These are phyloP conservation scores for Drosophila aldrichi DNA, from an alignment of 2,888 invertebrate genomes.

Conservation along the genomic window DNA sequence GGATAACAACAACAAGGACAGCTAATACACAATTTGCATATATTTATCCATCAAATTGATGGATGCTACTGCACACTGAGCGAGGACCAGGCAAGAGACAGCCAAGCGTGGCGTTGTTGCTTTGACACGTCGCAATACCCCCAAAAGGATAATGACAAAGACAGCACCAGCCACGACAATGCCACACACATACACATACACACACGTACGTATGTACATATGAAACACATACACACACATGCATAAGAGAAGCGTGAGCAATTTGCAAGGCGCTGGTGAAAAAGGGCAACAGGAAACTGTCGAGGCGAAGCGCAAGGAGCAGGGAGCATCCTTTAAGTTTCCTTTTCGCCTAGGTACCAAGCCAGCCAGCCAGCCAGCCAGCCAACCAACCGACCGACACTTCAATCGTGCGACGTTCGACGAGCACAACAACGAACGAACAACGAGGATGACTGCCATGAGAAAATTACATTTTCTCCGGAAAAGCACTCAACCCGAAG, in stretches of 20 bases:
- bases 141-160: constrained; percentile 82
- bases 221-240: constrained; percentile 21
- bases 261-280: constrained; percentile 76
- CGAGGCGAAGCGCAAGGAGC: constrained; percentile 40
- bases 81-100: constrained; percentile 43
- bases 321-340: constrained; percentile 76
- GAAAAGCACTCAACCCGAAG: constrained; percentile 81
- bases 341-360: constrained; percentile 76
- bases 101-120: constrained; percentile 75
- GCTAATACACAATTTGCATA: constrained; percentile 85
- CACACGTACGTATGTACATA: constrained; percentile 2
- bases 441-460: constrained; percentile 66
- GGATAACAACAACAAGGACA: constrained; percentile 79
- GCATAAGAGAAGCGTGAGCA: constrained; percentile 73
- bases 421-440: constrained; percentile 48
- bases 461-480: constrained; percentile 83
- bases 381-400: constrained; percentile 67
- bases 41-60: constrained; percentile 86
- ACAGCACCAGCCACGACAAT: constrained; percentile 80
- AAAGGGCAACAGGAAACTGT: constrained; percentile 78
- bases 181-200: constrained; percentile 40
- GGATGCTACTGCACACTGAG: constrained; percentile 83
- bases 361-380: constrained; percentile 35
- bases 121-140: constrained; percentile 82
- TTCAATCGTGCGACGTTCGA: constrained; percentile 78